Evolutionary conservation across 2,888 invertebrate species (phyloP).

Genomic region (Sussaba pulchella): DNA sequence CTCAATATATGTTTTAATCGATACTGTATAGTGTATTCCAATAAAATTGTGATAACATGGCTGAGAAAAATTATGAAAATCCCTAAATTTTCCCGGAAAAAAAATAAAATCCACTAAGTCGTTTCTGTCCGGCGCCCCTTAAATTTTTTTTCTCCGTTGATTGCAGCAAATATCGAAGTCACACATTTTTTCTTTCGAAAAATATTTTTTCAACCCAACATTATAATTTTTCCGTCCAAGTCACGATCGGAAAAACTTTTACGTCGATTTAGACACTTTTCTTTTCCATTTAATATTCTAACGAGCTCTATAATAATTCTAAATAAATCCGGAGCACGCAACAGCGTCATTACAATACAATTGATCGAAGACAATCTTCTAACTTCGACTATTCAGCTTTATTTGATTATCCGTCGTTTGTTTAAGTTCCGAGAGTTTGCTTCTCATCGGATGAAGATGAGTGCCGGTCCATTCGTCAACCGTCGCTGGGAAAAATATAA

Average conservation of each 20-base stretch:
- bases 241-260: neutral
- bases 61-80: no score
- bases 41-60: no score
- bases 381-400: conserved; percentile 83
- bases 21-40: no score
- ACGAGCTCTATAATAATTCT: conserved; percentile 41
- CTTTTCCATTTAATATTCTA: conserved; percentile 16
- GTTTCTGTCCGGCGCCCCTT: no score
- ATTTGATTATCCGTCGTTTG: conserved; percentile 86
- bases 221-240: neutral
- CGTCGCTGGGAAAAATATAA: conserved; percentile 86
- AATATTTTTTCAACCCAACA: neutral
- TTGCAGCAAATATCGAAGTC: no score
- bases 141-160: no score
- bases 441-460: conserved; percentile 85
- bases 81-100: no score
- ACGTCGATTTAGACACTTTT: neutral
- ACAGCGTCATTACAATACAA: neutral
- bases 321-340: conserved; percentile 28
- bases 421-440: conserved; percentile 85
- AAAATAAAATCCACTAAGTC: no score
- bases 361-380: conserved; percentile 24
- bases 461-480: conserved; percentile 88
- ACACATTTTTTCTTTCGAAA: no score
- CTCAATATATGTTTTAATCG: no score